Percentiles rank a stretch among this genome's conserved stretches.
Evolutionary conservation across 1,140 invertebrate genomes (phyloP).

Genomic region (Drosophila ogumai): DNA sequence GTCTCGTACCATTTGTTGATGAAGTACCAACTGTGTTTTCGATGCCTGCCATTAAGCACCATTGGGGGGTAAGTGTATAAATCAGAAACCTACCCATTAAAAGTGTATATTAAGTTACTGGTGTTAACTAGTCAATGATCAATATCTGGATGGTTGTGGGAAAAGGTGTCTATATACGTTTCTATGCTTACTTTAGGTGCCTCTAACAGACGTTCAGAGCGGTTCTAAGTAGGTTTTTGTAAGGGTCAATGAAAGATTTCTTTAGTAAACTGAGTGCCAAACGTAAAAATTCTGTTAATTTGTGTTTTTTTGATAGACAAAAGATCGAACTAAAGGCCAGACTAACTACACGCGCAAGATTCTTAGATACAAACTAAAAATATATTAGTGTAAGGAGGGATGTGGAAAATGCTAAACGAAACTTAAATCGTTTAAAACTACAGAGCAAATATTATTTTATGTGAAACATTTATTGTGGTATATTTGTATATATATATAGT

Average conservation of each 20-base stretch:
- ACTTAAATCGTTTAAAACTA: constrained; percentile 58
- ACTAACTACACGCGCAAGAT: constrained; percentile 51
- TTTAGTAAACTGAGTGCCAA: constrained; percentile 23
- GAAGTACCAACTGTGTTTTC: constrained; percentile 34
- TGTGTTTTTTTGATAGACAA: constrained; percentile 7
- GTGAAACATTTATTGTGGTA: constrained; percentile 76
- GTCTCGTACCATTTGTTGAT: constrained; percentile 22
- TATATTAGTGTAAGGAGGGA: constrained; percentile 6
- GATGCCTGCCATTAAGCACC: constrained; percentile 24
- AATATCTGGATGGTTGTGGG: background rate
- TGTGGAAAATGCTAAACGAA: constrained; percentile 32
- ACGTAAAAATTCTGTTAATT: constrained; percentile 8
- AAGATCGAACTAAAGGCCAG: constrained; percentile 11
- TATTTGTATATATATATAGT: constrained; percentile 52
- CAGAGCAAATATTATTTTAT: constrained; percentile 67
- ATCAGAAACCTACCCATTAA: background rate
- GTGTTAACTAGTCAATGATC: constrained; percentile 13
- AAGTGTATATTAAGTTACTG: background rate
- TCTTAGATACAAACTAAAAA: constrained; percentile 35
- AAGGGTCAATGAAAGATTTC: constrained; percentile 4
- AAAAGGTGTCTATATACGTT: constrained; percentile 10
- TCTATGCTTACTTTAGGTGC: constrained; percentile 33
- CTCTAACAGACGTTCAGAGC: constrained; percentile 37
- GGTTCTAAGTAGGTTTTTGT: constrained; percentile 18
- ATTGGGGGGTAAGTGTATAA: constrained; percentile 58